Base-by-base conservation (phyloP, 35 echinoderm and acorn worm genomes). In the Lytechinus variegatus region DNA sequence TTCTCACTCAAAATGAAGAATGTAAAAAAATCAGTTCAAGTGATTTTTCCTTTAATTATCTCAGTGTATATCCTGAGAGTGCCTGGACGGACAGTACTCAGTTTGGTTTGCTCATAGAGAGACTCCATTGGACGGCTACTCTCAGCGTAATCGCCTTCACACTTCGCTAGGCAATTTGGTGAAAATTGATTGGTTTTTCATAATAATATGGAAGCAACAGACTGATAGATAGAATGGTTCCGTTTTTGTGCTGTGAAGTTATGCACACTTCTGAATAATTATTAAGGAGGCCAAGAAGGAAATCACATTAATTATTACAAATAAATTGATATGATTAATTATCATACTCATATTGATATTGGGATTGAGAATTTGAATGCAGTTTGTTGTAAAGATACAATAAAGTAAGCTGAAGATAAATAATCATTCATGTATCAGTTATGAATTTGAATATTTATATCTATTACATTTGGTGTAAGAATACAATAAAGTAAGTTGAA, bases 141-240 rank as follows among this genome's bases (percentile, higher is more conserved):
- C 52, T 90, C 52, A 90, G 88, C 16, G 27, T 52, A 52, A 90
- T 90, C 88, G 88, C 88, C 88, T 90, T 90, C 88, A 90, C 28
- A 90, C 88, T 16, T 90, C 88, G 88, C 29, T 54, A 54, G 88
- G 88, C 88, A 90, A 90, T 90, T 90, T 90, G 88, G 27, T 14
- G 28, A 16, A 90, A 90, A 90, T 90, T 90, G 88, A 90, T 90
- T 90, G 88, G 88, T 90, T 90, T 54, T 90, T 90, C 88, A 90
- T 90, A n/a, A 44, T 90, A 44, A 54, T 21, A 54, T 51, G 88
- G 88, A 54, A 51, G 66, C 66, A 79, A 79, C n/a, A 79, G 19
- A 79, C 66, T 7, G 14, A 24, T 0, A 79, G 16, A 79, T 79
- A 14, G n/a, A 79, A 79, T 79, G 16, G 21, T 79, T 79, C 66